phyloP scores from a whole-genome alignment of 2,797 vertebrate species.

The Tapirus indicus region DNA sequence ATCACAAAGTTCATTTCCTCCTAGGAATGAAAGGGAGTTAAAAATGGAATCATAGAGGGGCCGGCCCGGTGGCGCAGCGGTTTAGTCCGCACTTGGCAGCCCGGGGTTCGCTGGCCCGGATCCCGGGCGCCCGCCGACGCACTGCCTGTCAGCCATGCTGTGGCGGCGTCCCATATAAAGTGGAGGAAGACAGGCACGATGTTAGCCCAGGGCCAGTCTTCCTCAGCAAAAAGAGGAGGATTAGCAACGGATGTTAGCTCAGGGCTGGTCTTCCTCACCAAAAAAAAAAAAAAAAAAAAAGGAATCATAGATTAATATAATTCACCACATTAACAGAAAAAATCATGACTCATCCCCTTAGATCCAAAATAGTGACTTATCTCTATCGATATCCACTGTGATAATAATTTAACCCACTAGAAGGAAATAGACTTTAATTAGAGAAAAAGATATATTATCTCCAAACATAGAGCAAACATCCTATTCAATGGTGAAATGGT shows the following conservation, averaged over 20 bases:
- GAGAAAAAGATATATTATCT: not conserved
- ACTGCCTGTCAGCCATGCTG: no score
- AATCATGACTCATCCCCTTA: not conserved
- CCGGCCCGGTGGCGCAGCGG: no score
- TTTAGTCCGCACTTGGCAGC: no score
- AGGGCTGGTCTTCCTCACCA: no score
- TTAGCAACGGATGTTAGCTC: no score
- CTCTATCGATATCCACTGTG: not conserved
- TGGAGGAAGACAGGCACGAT: no score
- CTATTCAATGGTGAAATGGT: not conserved
- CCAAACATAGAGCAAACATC: constrained; percentile 14
- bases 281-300: no score
- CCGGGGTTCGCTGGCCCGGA: no score
- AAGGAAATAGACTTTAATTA: not conserved
- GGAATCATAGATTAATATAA: not conserved
- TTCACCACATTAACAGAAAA: not conserved
- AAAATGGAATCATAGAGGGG: not conserved
- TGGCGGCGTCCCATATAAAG: no score
- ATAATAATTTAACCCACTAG: not conserved
- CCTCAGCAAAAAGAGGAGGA: no score
- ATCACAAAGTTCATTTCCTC: constrained; percentile 30
- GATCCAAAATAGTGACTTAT: not conserved
- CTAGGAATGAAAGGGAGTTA: not conserved
- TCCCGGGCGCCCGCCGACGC: no score
- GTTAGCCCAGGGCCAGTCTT: no score